Base-by-base conservation (phyloP, 1,140 invertebrate genomes). In the Maniola jurtina region DNA sequence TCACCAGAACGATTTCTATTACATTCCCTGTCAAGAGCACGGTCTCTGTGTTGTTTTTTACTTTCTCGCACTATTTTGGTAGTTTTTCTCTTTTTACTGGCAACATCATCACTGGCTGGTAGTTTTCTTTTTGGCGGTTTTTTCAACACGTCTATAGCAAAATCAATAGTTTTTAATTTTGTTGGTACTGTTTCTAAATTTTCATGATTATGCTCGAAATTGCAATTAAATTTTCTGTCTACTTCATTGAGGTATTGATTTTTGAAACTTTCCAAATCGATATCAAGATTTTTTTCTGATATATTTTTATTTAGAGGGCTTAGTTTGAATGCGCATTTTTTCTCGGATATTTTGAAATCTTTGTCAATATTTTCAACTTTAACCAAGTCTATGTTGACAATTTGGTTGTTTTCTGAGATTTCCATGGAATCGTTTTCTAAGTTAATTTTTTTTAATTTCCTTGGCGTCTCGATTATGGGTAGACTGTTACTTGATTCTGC, bases 231-330 rank as follows among this genome's bases (percentile, higher is more conserved):
- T 47, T 72, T 68, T 57, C 65, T 74, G 7, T 68, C 71, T 0
- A 86, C 77, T 61, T 88, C 86, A 8, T 76, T 81, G 6, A 88
- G 57, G 61, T 88, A 88, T 13, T 77, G 72, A 65, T 73, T 80
- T 58, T 88, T 86, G 33, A 88, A 88, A 6, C 72, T 80, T 35
- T 88, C 83, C 0, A 85, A n/a, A 55, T 86, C 84, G 0, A 86
- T 79, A 58, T 79, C 73, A 0, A 79, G 48, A 25, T 77, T 77
- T 7, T 72, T 55, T 7, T 76, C 54, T 0, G 75, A 16, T 1
- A 67, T 57, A 16, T 84, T 77, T 57, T 83, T 82, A 52, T 77
- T 67, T 7, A 52, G 58, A 0, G 81, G 72, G 52, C 76, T 85
- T 34, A 83, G 80, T 69, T 88, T 85, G 0, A 88, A 71, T 2